A percentile compares a stretch with the other conserved stretches of the same genome.
Evolutionary conservation across 2,888 invertebrate genomes (phyloP).

Genomic region (Orchesellides sinensis): DNA sequence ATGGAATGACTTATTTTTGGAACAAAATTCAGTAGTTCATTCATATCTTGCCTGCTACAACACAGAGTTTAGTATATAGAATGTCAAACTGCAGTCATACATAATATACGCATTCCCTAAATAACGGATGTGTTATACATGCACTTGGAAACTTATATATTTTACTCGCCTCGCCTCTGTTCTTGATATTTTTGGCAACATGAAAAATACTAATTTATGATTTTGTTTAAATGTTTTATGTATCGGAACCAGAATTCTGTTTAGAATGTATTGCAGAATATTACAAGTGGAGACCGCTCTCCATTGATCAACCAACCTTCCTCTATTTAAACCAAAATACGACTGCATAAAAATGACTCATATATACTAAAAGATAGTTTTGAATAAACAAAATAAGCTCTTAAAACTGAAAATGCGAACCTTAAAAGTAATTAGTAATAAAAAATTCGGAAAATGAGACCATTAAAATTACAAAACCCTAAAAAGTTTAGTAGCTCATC

Average conservation of each 20-base stretch:
- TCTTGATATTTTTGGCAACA: constrained; percentile 48
- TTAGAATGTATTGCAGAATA: constrained; percentile 1
- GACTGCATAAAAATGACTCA: not conserved
- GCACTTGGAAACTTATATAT: not conserved
- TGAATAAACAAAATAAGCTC: constrained; percentile 16
- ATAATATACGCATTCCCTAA: no score
- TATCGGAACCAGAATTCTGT: not conserved
- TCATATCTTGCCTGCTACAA: not conserved
- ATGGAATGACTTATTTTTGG: constrained; percentile 39
- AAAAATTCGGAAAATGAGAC: constrained; percentile 36
- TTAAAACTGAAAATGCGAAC: not conserved
- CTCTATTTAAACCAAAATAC: no score
- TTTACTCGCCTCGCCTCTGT: not conserved
- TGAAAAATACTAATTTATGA: constrained; percentile 49
- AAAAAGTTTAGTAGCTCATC: not conserved
- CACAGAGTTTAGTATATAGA: no score
- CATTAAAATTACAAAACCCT: not conserved
- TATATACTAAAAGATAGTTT: not conserved
- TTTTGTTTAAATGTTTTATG: no score
- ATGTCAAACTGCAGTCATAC: constrained; percentile 1
- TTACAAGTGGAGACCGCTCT: not conserved
- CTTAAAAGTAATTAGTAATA: not conserved
- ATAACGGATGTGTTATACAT: not conserved
- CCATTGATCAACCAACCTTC: no score
- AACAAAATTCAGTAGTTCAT: constrained; percentile 3